Conservation (phyloP, 2,888 invertebrate species). For the Cenopis cana region DNA sequence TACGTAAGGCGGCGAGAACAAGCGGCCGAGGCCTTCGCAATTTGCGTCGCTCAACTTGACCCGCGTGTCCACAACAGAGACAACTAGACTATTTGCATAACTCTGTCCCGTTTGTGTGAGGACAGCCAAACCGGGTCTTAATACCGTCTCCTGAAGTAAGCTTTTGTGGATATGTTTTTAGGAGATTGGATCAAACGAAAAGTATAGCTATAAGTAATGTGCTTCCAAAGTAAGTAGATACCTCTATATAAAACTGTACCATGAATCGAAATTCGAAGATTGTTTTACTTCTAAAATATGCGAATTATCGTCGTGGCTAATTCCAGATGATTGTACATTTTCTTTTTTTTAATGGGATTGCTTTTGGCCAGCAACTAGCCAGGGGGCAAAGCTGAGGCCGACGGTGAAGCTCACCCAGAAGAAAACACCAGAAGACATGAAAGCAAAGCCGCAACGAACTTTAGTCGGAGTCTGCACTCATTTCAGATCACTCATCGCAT, state of each 20-base stretch:
- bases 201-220: background rate
- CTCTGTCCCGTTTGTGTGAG: constrained; percentile 5
- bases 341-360: too few species aligned
- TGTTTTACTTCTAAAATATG: too few species aligned
- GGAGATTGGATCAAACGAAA: background rate
- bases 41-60: constrained; percentile 31
- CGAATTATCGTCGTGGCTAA: too few species aligned
- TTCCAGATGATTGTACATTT: background rate
- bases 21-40: constrained; percentile 21
- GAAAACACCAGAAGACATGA: too few species aligned
- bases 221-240: background rate
- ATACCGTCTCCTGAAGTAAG: background rate
- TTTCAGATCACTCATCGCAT: background rate
- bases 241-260: background rate
- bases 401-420: too few species aligned
- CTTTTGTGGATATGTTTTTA: background rate
- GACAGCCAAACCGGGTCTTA: constrained; percentile 5
- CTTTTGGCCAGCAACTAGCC: too few species aligned
- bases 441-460: background rate
- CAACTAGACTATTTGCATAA: constrained; percentile 28
- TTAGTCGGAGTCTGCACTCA: too few species aligned
- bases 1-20: constrained; percentile 21
- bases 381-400: too few species aligned
- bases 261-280: too few species aligned
- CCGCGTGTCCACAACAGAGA: constrained; percentile 1